These are phyloP conservation scores for Diabrotica balteata DNA, from an alignment of 2,888 invertebrate genomes.

Conservation along the genomic window DNA sequence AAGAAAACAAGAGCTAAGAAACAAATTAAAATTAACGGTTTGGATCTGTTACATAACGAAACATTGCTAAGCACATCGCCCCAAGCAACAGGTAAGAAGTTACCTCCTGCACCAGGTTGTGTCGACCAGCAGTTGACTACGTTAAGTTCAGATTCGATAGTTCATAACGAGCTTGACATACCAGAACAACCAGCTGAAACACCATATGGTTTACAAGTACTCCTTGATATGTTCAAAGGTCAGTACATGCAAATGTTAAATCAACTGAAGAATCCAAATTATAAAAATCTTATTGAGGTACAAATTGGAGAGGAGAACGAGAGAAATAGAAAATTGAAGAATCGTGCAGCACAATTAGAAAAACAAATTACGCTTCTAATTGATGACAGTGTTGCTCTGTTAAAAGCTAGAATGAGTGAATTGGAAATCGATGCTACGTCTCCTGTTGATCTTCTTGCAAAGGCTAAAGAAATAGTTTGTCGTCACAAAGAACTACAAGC, in stretches of 20 bases:
- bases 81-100: conserved; percentile 74
- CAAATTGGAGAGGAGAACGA: conserved; percentile 82
- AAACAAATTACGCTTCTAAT: conserved; percentile 92
- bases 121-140: conserved; percentile 90
- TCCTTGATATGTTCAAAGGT: conserved; percentile 84
- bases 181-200: conserved; percentile 79
- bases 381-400: conserved; percentile 87
- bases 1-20: conserved; percentile 70
- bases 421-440: conserved; percentile 88
- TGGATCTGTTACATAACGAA: conserved; percentile 88
- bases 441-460: conserved; percentile 83
- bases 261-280: conserved; percentile 82
- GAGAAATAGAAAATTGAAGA: conserved; percentile 80
- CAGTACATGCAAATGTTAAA: conserved; percentile 87
- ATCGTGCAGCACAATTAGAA: conserved; percentile 87
- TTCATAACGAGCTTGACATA: conserved; percentile 85
- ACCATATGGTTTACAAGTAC: conserved; percentile 85
- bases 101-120: conserved; percentile 89
- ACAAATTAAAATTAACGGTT: conserved; percentile 79
- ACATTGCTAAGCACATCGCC: conserved; percentile 86
- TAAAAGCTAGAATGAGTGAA: conserved; percentile 90
- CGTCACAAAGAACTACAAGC: conserved; percentile 91
- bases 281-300: conserved; percentile 72
- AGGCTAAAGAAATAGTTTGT: conserved; percentile 91
- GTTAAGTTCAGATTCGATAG: conserved; percentile 70